Base-by-base conservation (phyloP, 2,888 invertebrate genomes). In the Allacma fusca region DNA sequence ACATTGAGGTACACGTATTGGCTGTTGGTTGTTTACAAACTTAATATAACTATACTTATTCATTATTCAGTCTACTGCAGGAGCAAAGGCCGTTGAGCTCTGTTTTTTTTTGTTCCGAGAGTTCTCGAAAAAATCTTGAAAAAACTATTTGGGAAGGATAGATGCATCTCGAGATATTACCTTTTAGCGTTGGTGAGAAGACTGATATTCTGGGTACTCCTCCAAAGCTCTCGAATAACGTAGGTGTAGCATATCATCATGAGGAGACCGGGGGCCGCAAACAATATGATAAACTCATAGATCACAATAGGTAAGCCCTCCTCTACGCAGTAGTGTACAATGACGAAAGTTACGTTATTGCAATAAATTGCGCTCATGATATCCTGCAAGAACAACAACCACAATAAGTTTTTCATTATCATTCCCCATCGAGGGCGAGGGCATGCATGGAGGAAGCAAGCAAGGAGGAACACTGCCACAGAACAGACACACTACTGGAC, bases 171-270 rank as follows among this genome's bases (percentile, higher is more conserved):
- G 7, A 9, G 40, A 5, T 13, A 9, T 50, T 79, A 75, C 79
- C 79, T 79, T 67, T 79, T 77, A 12, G 79, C 83, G 78, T 86
- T 86, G 59, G 87, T 87, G 64, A 87, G 85, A 4, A 85, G 83
- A 75, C 85, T 85, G 81, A 87, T 86, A 71, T 85, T 86, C 69
- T 85, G 85, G 0, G 87, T 87, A 73, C 86, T 86, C 67, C 84
- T 84, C 87, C 87, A 87, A 12, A 87, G 85, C 75, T 86, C 87
- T 29, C 85, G 84, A 80, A 87, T 87, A 40, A 87, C 87, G 75
- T 85, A 85, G 4, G 86, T 80, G 82, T 87, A 87, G 84, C 87
- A 87, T 67, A 86, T 82, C 70, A 86, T 85, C 87, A 87, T 87
- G 29, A 87, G 83, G 29, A 86, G 76, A 1, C 85, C 86, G 0